Conservation (phyloP, 2,797 vertebrate species). For the Toxotes lorentzi region DNA sequence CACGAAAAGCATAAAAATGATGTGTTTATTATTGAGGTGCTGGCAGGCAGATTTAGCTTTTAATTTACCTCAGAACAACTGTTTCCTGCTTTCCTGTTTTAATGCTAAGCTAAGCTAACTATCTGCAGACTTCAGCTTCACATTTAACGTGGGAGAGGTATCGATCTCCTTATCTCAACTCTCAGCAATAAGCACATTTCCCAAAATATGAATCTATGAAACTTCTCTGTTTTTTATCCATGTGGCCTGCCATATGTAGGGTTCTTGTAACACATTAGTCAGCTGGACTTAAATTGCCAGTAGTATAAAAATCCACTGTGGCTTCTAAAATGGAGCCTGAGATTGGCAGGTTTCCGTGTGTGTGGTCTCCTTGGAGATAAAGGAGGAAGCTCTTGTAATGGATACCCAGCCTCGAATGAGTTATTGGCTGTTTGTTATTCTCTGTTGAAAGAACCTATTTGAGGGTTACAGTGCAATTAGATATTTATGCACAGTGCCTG, state of each 20-base stretch:
- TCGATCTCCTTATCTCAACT: neutral
- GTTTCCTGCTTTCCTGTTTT: neutral
- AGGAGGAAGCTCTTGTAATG: slow-evolving; percentile 52
- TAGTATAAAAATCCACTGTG: slow-evolving; percentile 24
- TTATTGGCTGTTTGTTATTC: slow-evolving; percentile 80
- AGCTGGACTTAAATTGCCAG: slow-evolving; percentile 12
- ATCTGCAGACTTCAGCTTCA: neutral
- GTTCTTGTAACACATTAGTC: slow-evolving; percentile 43
- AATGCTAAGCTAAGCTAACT: neutral
- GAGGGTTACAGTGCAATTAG: slow-evolving; percentile 77
- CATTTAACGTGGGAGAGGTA: neutral
- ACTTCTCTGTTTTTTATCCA: slow-evolving; percentile 21
- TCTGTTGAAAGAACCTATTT: slow-evolving; percentile 74
- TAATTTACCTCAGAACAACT: too few relatives aligned
- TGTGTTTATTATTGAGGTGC: too few relatives aligned
- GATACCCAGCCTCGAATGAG: slow-evolving; percentile 62
- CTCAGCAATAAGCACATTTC: neutral
- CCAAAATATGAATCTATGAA: slow-evolving; percentile 14
- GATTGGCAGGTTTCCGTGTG: slow-evolving; percentile 28
- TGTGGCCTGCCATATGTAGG: neutral
- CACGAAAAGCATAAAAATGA: too few relatives aligned
- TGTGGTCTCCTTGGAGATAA: slow-evolving; percentile 66
- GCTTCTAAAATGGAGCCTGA: slow-evolving; percentile 29
- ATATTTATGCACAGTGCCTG: slow-evolving; percentile 60
- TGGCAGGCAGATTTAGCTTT: too few relatives aligned